These are phyloP conservation scores for Xyliphius kryptos DNA, from an alignment of 2,113 vertebrate species.

Conservation along the genomic window DNA sequence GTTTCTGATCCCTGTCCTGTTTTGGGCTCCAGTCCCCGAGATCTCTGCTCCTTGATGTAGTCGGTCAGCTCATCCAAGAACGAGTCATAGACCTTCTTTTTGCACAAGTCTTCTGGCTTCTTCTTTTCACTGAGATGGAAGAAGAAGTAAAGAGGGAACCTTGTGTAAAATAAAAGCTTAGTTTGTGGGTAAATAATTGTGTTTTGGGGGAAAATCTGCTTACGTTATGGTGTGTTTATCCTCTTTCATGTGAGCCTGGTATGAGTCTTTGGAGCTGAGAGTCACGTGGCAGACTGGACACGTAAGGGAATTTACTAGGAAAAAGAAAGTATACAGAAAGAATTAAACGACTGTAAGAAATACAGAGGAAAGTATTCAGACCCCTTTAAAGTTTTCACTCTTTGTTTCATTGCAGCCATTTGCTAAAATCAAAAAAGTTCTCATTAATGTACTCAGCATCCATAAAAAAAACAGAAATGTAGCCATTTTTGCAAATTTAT, in stretches of 20 bases:
- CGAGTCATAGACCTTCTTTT: constrained; percentile 66
- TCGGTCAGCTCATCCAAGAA: constrained; percentile 75
- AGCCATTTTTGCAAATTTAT: too few relatives aligned
- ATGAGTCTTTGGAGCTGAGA: constrained; percentile 71
- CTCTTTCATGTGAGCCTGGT: constrained; percentile 72
- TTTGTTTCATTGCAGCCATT: too few relatives aligned
- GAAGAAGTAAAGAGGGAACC: neutral
- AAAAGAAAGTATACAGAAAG: constrained; percentile 4
- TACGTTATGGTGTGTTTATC: constrained; percentile 74
- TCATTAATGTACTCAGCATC: too few relatives aligned
- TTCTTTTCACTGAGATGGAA: constrained; percentile 64
- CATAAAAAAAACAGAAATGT: too few relatives aligned
- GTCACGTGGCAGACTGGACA: constrained; percentile 64
- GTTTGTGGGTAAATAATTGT: neutral
- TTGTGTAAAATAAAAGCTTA: too few relatives aligned
- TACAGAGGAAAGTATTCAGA: neutral
- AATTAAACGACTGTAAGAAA: neutral
- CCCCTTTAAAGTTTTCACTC: too few relatives aligned
- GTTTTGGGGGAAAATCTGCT: too few relatives aligned
- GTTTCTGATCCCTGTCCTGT: constrained; percentile 41
- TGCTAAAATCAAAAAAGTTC: too few relatives aligned
- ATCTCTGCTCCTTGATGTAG: constrained; percentile 74
- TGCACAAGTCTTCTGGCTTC: constrained; percentile 59
- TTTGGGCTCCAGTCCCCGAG: constrained; percentile 64
- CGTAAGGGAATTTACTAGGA: constrained; percentile 49